Evolutionary conservation across 2,113 vertebrate species (phyloP).

Genomic region (Panthera uncia): DNA sequence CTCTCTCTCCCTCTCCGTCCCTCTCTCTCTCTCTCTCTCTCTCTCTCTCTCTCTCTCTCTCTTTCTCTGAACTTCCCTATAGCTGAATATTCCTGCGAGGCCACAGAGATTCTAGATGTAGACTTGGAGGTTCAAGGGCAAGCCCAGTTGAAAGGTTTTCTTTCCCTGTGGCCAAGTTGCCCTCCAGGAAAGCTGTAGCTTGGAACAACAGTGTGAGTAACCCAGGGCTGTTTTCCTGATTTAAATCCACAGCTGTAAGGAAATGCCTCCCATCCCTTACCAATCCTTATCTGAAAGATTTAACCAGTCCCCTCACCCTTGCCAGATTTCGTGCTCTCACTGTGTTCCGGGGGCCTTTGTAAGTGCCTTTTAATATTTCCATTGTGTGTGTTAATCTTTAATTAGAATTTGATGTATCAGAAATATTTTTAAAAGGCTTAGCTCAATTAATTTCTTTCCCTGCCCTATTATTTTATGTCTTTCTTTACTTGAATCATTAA

Average conservation of each 20-base stretch:
- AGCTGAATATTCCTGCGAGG: not conserved
- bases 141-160: not conserved
- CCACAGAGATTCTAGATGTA: not conserved
- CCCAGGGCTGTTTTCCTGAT: not conserved
- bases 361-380: constrained; percentile 72
- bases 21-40: no score
- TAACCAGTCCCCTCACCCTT: not conserved
- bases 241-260: not conserved
- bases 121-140: not conserved
- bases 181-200: not conserved
- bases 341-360: constrained; percentile 50
- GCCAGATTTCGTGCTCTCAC: not conserved
- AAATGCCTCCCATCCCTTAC: not conserved
- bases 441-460: constrained; percentile 63
- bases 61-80: not conserved
- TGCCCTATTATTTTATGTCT: constrained; percentile 32
- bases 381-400: constrained; percentile 68
- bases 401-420: constrained; percentile 68
- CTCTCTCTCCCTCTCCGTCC: not conserved
- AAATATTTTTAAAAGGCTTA: constrained; percentile 64
- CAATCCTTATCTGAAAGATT: not conserved
- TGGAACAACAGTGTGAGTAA: not conserved
- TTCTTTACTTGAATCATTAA: constrained; percentile 59
- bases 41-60: no score
- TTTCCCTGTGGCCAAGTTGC: not conserved